A percentile compares a stretch with the other conserved stretches of the same genome.
Evolutionary conservation across 2,888 invertebrate genomes (phyloP).

Genomic region (Crepidodera aurea): DNA sequence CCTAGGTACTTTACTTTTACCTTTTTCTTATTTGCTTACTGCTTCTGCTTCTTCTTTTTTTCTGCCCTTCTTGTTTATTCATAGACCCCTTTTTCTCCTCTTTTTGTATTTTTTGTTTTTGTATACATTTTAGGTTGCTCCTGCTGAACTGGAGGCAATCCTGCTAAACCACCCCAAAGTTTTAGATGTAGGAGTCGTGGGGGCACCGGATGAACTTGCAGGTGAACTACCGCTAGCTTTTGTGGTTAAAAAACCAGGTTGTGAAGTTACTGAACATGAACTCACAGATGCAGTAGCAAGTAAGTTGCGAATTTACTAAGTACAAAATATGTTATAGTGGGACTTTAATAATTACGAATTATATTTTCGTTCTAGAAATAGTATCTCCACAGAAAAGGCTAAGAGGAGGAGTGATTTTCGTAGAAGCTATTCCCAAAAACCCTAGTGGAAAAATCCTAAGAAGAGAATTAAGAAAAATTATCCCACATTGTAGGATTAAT

Average conservation of each 20-base stretch:
- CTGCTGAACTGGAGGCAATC: conserved; percentile 85
- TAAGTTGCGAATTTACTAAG: conserved; percentile 30
- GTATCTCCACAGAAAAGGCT: conserved; percentile 78
- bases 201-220: conserved; percentile 73
- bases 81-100: no score
- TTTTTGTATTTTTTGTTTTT: no score
- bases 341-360: no score
- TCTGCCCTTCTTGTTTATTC: no score
- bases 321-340: not conserved
- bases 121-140: conserved; percentile 68
- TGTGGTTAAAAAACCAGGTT: conserved; percentile 70
- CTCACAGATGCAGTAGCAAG: conserved; percentile 62
- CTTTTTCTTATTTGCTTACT: no score
- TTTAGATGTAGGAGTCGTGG: conserved; percentile 83
- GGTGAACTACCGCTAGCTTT: conserved; percentile 83
- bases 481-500: not conserved
- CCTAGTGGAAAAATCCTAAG: conserved; percentile 64
- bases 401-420: conserved; percentile 69
- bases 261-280: conserved; percentile 61
- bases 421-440: conserved; percentile 64
- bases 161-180: conserved; percentile 75
- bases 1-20: no score
- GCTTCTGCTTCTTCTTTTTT: no score
- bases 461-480: conserved; percentile 51
- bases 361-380: conserved; percentile 38